Base-by-base conservation (phyloP, 2,888 invertebrate species). In the Sesamia inferens region DNA sequence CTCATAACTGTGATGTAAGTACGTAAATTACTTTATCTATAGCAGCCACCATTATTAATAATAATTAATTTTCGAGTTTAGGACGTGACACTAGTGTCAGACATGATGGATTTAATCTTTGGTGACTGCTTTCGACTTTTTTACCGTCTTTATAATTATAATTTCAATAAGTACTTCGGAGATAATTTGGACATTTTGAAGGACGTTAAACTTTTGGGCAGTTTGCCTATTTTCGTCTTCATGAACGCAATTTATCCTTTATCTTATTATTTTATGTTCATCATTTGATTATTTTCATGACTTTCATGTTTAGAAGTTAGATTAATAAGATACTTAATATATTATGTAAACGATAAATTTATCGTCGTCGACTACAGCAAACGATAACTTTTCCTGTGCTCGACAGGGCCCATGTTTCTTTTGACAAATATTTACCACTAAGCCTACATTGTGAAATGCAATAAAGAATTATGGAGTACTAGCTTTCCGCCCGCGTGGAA, bases 21-120 rank as follows among this genome's bases (percentile, higher is more conserved):
- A 72, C 22, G 54, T 77, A n/a, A n/a, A 57, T 76, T 74, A 79
- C 74, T 74, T 85, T 85, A 88, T 87, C 87, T 84, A 16, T 76
- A 81, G 76, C 76, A 63, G 68, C 74, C 77, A 82, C 69, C 68
- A 68, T 85, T 84, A 87, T 85, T 71, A 81, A 86, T 86, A 87
- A 81, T 84, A 85, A 84, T 85, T 85, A 79, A 81, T 78, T 81
- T 78, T 81, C 71, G 65, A 77, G 64, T 79, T 84, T 70, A 44
- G 64, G 55, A 62, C 67, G 54, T 68, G 58, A 70, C 66, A 68
- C 61, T 71, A 61, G n/a, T 66, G 76, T 51, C 55, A 69, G 62
- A 31, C 19, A 39, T 64, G 58, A 74, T 62, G 54, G 64, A 70
- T 80, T n/a, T 24, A 39, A 68, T 55, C 31, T 59, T 58, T 19